These are phyloP conservation scores for Trinectes maculatus DNA, from an alignment of 2,113 vertebrate species.

Conservation along the genomic window DNA sequence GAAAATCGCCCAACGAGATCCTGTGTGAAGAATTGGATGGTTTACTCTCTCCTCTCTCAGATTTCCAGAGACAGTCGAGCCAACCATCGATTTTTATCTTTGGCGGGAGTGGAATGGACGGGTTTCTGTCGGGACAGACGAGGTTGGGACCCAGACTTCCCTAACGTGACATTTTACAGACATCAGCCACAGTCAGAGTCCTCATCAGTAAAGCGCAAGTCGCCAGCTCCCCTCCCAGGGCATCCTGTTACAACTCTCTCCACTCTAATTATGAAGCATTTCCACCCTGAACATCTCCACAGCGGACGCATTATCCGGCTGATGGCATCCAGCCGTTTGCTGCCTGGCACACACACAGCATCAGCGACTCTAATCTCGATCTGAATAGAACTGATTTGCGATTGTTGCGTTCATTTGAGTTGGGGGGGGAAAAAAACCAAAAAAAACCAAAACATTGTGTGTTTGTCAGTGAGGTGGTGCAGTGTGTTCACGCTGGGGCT, in stretches of 20 bases:
- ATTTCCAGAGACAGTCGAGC: neutral
- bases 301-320: slow-evolving; percentile 6
- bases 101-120: neutral
- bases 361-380: slow-evolving; percentile 27
- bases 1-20: no score
- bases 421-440: neutral
- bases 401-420: slow-evolving; percentile 44
- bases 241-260: slow-evolving; percentile 17
- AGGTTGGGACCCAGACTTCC: slow-evolving; percentile 27
- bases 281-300: slow-evolving; percentile 14
- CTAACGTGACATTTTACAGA: slow-evolving; percentile 25
- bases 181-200: slow-evolving; percentile 42
- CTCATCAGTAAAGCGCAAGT: slow-evolving; percentile 43
- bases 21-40: no score
- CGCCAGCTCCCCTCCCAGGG: slow-evolving; percentile 13
- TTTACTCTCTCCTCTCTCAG: no score
- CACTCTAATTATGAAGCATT: slow-evolving; percentile 36
- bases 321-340: slow-evolving; percentile 24
- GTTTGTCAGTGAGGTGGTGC: slow-evolving; percentile 11
- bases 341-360: slow-evolving; percentile 9
- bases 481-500: slow-evolving; percentile 19
- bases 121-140: neutral
- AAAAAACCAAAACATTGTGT: neutral
- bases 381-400: slow-evolving; percentile 40
- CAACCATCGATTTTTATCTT: neutral